These are phyloP conservation scores for Erpobdella octoculata DNA, from an alignment of 2,888 invertebrate species.

Conservation along the genomic window DNA sequence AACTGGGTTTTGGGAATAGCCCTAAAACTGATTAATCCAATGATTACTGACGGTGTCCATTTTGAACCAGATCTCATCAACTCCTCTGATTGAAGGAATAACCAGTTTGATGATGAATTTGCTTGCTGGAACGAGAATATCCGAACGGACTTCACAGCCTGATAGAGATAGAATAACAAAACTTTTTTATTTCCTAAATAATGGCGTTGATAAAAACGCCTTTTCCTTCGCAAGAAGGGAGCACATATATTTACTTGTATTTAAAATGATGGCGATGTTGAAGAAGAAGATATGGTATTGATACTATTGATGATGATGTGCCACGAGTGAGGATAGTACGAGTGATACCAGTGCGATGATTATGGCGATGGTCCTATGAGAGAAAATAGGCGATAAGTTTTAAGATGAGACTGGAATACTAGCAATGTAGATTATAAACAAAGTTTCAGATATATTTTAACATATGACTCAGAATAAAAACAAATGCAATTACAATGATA, in stretches of 20 bases:
- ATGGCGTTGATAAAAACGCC: too few relatives aligned
- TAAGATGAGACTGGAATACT: too few relatives aligned
- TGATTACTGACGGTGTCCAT: conserved; percentile 64
- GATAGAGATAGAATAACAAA: conserved; percentile 21
- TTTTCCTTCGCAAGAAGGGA: too few relatives aligned
- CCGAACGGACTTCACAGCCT: conserved; percentile 88
- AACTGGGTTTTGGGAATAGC: too few relatives aligned
- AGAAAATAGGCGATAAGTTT: too few relatives aligned
- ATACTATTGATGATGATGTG: neutral
- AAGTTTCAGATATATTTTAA: too few relatives aligned
- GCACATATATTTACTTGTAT: neutral
- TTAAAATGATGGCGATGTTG: neutral
- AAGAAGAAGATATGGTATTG: neutral
- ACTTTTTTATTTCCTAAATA: neutral
- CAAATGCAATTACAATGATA: too few relatives aligned
- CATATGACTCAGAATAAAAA: too few relatives aligned
- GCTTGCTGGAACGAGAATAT: conserved; percentile 81
- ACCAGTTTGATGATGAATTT: conserved; percentile 91
- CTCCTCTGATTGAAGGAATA: conserved; percentile 71
- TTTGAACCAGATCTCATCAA: conserved; percentile 90
- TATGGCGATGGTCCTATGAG: too few relatives aligned
- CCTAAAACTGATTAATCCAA: too few relatives aligned
- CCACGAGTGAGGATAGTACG: neutral
- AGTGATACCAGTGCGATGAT: too few relatives aligned
- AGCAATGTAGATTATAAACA: too few relatives aligned